Evolutionary conservation across 2,888 invertebrate species (phyloP), one percentile per base, ranked within the genome.

Genomic region (Augiades crinisus): DNA sequence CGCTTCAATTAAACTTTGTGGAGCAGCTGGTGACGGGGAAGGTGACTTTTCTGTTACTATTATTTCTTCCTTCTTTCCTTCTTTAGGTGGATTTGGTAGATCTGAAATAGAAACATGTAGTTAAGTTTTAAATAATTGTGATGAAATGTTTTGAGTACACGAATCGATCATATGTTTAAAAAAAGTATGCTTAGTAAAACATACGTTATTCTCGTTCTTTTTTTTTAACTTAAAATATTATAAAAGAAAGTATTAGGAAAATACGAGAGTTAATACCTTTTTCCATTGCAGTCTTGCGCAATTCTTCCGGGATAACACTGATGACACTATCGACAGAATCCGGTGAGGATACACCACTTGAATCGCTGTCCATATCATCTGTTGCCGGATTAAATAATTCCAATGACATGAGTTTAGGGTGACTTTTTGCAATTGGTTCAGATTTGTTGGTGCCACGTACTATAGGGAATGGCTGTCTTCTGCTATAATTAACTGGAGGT

Each of bases 321-420:
- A 96, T 95, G 0, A 96, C 96, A 68, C 96, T 96, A 63, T 96
- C 96, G 1, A 95, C 93, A 1, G 96, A 96, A 72, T 96, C 96
- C 1, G 96, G 96, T 0, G 96, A 96, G 0, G 96, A 96, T 7
- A 96, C 95, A 2, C 95, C 95, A 67, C 95, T 96, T 0, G 96
- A 96, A 73, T 97, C 97, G 67, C 96, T 96, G 73, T 97, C 97
- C 77, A 96, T 91, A 67, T 97, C 97, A 71, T 97, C 97, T 4
- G 95, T 96, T 69, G 96, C 97, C 1, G 97, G 97, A 81, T 97
- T 97, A 70, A 96, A 97, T 2, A 97, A 86, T 70, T 97, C 97
- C 51, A 96, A 78, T 1, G 95, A 94, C 69, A 96, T 90, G 10
- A 96, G 81, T 58, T 95, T 94, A 0, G 96, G 95, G 50, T 95